phyloP scores from a whole-genome alignment of 2,113 vertebrate species.

The Gracilinanus agilis region DNA sequence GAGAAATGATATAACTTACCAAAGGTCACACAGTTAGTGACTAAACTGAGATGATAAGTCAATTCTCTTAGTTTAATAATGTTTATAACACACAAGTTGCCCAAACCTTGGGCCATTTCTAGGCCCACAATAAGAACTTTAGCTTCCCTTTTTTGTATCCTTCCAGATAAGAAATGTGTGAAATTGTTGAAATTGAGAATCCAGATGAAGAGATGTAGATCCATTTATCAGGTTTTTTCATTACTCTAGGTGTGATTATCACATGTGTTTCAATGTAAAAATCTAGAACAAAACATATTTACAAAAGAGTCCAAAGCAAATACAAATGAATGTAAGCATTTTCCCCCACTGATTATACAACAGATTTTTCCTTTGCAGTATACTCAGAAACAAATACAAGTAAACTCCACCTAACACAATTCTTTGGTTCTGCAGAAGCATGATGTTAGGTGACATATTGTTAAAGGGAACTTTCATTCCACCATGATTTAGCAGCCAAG shows the following conservation, averaged over 20 bases:
- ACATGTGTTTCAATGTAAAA: slow-evolving; percentile 70
- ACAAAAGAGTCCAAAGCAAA: slow-evolving; percentile 35
- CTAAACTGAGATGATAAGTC: neutral
- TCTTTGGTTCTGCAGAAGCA: neutral
- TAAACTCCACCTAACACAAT: neutral
- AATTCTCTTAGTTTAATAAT: neutral
- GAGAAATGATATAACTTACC: neutral
- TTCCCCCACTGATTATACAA: neutral
- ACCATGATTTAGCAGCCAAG: neutral
- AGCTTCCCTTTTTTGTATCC: neutral
- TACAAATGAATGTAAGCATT: slow-evolving; percentile 23
- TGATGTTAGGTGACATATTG: neutral
- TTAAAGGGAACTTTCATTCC: neutral
- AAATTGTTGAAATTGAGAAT: slow-evolving; percentile 22
- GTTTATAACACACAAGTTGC: neutral
- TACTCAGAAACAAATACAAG: slow-evolving; percentile 27
- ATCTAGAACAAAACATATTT: slow-evolving; percentile 41
- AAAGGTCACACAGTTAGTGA: neutral
- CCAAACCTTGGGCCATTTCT: neutral
- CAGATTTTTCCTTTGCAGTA: slow-evolving; percentile 23
- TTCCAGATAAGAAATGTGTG: neutral
- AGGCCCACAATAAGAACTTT: neutral
- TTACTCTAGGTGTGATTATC: slow-evolving; percentile 29
- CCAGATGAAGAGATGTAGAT: neutral
- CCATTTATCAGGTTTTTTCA: slow-evolving; percentile 39